Evolutionary conservation across 2,888 invertebrate species (phyloP), one percentile per base, ranked within the genome.

Genomic region (Catocala fraxini): DNA sequence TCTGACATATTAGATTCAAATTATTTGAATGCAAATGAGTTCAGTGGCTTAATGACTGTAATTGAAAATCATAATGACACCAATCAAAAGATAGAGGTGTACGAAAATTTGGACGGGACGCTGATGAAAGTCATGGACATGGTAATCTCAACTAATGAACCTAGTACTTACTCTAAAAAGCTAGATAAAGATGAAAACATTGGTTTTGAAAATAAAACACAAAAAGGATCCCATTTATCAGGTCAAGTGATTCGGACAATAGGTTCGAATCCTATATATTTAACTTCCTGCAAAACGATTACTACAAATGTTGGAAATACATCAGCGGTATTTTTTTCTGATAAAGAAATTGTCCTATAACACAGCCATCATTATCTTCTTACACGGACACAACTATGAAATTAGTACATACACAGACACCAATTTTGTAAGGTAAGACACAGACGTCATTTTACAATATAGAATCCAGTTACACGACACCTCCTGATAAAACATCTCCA

Each of bases 41-140:
- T 45, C 43, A 12, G 43, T 45, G 11, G n/a, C 12, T 45, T 45
- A 45, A n/a, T 45, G 12, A n/a, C n/a, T n/a, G 43, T 12, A 45
- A 15, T 15, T 15, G 15, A 15, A 15, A 45, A 45, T 12, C n/a
- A 45, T 45, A 45, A 12, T 2, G n/a, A 11, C 6, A 12, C 43
- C 2, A n/a, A 12, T 6, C n/a, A 45, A 12, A 15, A 15, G 0
- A 45, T 45, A 45, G 43, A 45, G 43, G 12, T 45, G 43, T 45
- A 45, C n/a, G 43, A 45, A 45, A 45, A 45, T 45, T 11, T 45
- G 6, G 43, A 45, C 43, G 43, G 12, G 43, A 45, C 12, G 12
- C 43, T 45, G 6, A 45, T 45, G 43, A 45, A 45, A 45, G 12
- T 45, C n/a, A 45, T 45, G n/a, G 43, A 45, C 43, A n/a, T 45